Conservation (phyloP, 2,113 vertebrate genomes). For the Gymnocephalus cernua region DNA sequence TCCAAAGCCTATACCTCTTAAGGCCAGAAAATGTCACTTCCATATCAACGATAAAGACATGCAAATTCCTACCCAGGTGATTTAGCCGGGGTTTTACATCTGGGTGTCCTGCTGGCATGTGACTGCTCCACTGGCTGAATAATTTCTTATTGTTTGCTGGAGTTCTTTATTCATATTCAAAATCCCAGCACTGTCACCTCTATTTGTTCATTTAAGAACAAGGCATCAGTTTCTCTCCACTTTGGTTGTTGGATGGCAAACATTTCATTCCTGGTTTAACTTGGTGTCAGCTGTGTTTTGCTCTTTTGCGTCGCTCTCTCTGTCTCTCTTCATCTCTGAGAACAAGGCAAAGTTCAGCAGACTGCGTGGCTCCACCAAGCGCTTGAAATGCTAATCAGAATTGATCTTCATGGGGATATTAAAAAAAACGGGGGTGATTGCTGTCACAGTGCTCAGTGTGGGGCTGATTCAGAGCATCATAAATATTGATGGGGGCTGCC, state of each 20-base stretch:
- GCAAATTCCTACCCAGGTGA: conserved; percentile 64
- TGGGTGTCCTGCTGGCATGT: conserved; percentile 17
- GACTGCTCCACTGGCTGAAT: conserved; percentile 27
- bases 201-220: conserved; percentile 23
- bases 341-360: conserved; percentile 71
- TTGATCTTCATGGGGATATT: conserved; percentile 78
- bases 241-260: conserved; percentile 46
- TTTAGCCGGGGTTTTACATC: conserved; percentile 57
- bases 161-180: conserved; percentile 45
- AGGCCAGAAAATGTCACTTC: conserved; percentile 78
- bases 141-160: conserved; percentile 21
- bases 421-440: conserved; percentile 73
- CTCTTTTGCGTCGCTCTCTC: conserved; percentile 31
- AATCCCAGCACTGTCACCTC: conserved; percentile 2
- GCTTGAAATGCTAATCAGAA: conserved; percentile 79
- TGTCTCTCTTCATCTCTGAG: conserved; percentile 45
- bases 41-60: conserved; percentile 66
- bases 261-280: conserved; percentile 56
- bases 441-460: conserved; percentile 74
- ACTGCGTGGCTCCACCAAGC: conserved; percentile 59
- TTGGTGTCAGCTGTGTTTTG: conserved; percentile 53
- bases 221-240: conserved; percentile 31
- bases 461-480: conserved; percentile 77
- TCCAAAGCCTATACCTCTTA: conserved; percentile 54
- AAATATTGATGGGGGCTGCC: conserved; percentile 82